Percentiles rank a stretch among this genome's conserved stretches.
phyloP scores from a whole-genome alignment of 2,888 invertebrate genomes.

The Oxystoma pomonae region DNA sequence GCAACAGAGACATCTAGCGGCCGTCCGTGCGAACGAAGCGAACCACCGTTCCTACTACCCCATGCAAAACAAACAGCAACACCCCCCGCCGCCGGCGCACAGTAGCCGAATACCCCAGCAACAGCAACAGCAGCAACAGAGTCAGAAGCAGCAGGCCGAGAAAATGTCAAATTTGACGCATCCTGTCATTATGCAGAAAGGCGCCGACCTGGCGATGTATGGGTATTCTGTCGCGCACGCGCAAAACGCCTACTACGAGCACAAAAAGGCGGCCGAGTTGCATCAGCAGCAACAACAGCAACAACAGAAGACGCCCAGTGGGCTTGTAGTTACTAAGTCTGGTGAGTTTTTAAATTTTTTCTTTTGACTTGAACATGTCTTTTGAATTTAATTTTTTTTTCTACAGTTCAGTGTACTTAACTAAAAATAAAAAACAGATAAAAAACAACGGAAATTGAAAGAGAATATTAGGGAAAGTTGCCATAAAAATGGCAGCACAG shows the following conservation, averaged over 20 bases:
- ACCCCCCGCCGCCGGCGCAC: slow-evolving; percentile 50
- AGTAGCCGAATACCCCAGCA: slow-evolving; percentile 38
- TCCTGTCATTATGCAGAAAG: not conserved
- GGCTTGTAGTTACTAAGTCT: slow-evolving; percentile 43
- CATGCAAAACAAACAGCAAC: slow-evolving; percentile 47
- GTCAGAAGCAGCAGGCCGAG: slow-evolving; percentile 34
- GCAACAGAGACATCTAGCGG: slow-evolving; percentile 41
- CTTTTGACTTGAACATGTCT: too few species aligned
- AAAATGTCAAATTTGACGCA: slow-evolving; percentile 23
- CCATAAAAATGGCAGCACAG: too few species aligned
- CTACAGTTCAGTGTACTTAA: too few species aligned
- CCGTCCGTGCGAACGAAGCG: slow-evolving; percentile 24
- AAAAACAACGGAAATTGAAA: too few species aligned
- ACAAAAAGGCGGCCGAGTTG: slow-evolving; percentile 58
- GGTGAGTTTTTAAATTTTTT: slow-evolving; percentile 9
- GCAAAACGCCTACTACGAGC: slow-evolving; percentile 49
- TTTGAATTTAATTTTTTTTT: too few species aligned
- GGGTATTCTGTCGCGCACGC: slow-evolving; percentile 57
- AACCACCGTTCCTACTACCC: slow-evolving; percentile 24
- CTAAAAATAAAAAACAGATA: too few species aligned
- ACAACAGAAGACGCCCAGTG: slow-evolving; percentile 21
- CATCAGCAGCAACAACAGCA: too few species aligned
- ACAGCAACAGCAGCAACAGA: not conserved
- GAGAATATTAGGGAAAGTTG: too few species aligned
- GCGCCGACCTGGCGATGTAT: slow-evolving; percentile 63